Evolutionary conservation across 1,140 invertebrate species (phyloP), one percentile per base, ranked within the genome.

Genomic region (Metaphire vulgaris): DNA sequence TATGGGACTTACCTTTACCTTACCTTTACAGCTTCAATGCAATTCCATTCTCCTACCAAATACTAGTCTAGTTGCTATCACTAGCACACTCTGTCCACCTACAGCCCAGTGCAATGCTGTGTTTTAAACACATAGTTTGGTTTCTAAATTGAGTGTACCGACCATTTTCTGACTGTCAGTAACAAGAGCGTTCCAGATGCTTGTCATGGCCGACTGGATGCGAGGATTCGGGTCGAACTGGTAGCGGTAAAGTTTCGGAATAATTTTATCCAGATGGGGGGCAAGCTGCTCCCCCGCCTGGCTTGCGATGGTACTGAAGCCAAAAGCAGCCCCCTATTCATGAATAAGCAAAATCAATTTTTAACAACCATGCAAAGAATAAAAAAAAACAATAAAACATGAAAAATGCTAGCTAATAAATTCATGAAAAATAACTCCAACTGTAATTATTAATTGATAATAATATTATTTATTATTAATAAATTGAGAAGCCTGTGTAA

Each of bases 131-230:
- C n/a, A n/a, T n/a, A n/a, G n/a, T n/a, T n/a, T n/a, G n/a, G n/a
- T n/a, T n/a, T n/a, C n/a, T n/a, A n/a, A 56, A 56, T 21, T 56
- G 21, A 12, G 41, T 15, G 26, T 2, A 87, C 89, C 89, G 82
- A 93, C 93, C 28, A 91, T 92, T 86, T 93, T 93, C 77, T 90
- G 90, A n/a, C 92, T 92, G 80, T 95, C 93, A 65, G 89, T 90
- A 30, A 96, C 94, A 70, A 97, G 88, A 15, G 92, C 91, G 79
- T 92, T 90, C 95, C 95, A 97, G 82, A 97, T 97, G 78, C 91
- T 91, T 56, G 90, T 89, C 93, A 97, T 97, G 14, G 93, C 94
- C 81, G 91, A 90, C 83, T 96, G 94, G 78, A 96, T 92, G 81
- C 92, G 92, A 14, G 92, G 91, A 75, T 92, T 94, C 12, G 95